Percentiles rank a stretch among this genome's conserved stretches.
Conservation (phyloP, 2,888 invertebrate genomes). For the Resseliella maxima region DNA sequence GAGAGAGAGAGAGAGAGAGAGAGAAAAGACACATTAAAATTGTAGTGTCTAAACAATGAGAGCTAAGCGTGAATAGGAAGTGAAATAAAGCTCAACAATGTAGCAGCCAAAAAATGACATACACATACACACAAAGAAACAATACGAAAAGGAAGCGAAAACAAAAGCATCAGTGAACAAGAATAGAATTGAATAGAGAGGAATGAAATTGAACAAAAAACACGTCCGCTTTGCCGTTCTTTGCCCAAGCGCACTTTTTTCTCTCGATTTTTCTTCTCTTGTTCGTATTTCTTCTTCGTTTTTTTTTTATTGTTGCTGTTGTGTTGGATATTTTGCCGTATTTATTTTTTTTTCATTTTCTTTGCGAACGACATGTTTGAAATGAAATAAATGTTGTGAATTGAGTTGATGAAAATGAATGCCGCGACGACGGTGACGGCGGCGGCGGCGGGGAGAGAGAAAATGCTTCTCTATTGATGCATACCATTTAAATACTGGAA, state of each 20-base stretch:
- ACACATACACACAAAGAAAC: not conserved
- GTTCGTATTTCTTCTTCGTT: too few relatives aligned
- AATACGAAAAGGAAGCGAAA: constrained; percentile 6
- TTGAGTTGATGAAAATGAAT: not conserved
- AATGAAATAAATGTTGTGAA: constrained; percentile 6
- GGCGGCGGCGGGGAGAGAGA: not conserved
- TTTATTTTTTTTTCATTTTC: not conserved
- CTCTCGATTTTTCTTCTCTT: too few relatives aligned
- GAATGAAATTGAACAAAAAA: not conserved
- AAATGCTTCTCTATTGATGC: not conserved
- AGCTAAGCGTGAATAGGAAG: not conserved
- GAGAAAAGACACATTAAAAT: not conserved
- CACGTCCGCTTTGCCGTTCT: constrained; percentile 6
- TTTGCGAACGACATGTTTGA: not conserved
- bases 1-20: not conserved
- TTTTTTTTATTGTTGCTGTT: too few relatives aligned
- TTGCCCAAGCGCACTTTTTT: not conserved
- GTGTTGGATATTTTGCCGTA: too few relatives aligned
- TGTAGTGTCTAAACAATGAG: not conserved
- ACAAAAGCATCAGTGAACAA: not conserved
- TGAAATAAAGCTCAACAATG: not conserved
- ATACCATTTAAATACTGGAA: not conserved
- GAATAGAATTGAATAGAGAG: not conserved
- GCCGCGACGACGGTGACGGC: not conserved
- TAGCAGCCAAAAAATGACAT: not conserved